phyloP scores from a whole-genome alignment of 1,140 invertebrate species.

The Apis florea region DNA sequence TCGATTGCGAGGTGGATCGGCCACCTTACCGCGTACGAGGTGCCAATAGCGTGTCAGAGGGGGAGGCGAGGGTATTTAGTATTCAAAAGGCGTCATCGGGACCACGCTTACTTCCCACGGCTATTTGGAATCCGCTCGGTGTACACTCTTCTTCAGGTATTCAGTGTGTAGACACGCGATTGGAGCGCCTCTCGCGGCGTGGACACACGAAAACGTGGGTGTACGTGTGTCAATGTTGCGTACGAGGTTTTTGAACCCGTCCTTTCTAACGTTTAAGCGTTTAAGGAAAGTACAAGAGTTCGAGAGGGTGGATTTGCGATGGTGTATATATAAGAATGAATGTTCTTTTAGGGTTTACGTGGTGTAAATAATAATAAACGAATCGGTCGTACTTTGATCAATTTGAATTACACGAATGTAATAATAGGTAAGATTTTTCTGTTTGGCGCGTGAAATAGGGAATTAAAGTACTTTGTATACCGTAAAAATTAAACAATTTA shows the following conservation, averaged over 20 bases:
- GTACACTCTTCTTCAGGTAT: conserved; percentile 65
- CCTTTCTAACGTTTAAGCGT: too few relatives aligned
- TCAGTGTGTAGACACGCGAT: conserved; percentile 53
- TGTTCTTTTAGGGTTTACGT: too few relatives aligned
- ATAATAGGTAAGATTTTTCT: too few relatives aligned
- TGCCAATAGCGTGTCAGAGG: background rate
- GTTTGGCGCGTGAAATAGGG: too few relatives aligned
- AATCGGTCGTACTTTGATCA: too few relatives aligned
- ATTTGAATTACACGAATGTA: too few relatives aligned
- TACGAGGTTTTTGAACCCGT: background rate
- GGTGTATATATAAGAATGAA: too few relatives aligned
- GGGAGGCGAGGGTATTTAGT: conserved; percentile 68
- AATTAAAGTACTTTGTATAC: too few relatives aligned
- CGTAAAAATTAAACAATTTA: too few relatives aligned
- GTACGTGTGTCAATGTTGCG: background rate
- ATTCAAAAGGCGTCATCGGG: conserved; percentile 69
- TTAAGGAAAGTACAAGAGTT: too few relatives aligned
- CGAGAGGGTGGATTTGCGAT: too few relatives aligned
- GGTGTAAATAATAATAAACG: too few relatives aligned
- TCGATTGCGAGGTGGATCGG: conserved; percentile 51
- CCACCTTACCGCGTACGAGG: conserved; percentile 32
- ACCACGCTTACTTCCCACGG: conserved; percentile 77
- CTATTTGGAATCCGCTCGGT: conserved; percentile 74
- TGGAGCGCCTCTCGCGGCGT: conserved; percentile 56
- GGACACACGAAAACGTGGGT: conserved; percentile 61